Evolutionary conservation across 2,797 vertebrate species (phyloP).

Genomic region (Columba guinea): DNA sequence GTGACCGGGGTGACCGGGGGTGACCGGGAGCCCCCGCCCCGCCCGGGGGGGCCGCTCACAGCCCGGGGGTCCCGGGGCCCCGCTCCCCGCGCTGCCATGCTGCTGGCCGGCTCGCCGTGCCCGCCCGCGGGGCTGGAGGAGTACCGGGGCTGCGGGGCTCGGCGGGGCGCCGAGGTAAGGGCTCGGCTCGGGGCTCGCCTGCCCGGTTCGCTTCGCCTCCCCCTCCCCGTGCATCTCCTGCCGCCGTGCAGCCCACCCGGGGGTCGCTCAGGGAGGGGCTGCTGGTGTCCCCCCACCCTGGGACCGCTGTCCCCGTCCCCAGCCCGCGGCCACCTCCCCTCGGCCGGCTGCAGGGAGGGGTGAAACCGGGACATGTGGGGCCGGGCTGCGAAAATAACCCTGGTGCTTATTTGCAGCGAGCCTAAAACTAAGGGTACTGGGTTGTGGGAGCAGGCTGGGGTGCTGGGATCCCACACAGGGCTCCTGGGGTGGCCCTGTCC

Average conservation of each 20-base stretch:
- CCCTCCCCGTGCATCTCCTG: no score
- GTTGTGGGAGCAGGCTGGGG: not conserved
- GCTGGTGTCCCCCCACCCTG: no score
- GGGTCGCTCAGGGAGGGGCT: not conserved
- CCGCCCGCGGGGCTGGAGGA: not conserved
- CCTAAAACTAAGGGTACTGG: not conserved
- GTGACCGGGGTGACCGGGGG: not conserved
- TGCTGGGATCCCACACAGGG: not conserved
- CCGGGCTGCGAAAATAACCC: no score
- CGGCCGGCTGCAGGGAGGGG: not conserved
- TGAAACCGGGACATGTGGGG: not conserved
- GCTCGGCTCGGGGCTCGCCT: not conserved
- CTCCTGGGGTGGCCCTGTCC: not conserved
- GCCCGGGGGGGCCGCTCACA: not conserved
- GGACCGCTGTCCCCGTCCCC: no score
- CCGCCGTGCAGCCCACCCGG: no score
- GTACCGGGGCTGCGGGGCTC: not conserved
- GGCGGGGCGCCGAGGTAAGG: conserved; percentile 12
- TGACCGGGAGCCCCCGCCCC: not conserved
- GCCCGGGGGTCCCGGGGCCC: not conserved
- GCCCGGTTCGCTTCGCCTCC: not conserved
- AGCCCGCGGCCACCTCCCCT: no score
- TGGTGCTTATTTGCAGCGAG: not conserved
- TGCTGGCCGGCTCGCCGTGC: not conserved
- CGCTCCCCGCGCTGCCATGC: not conserved